Base-by-base conservation (phyloP, 2,113 vertebrate species). In the Ageneiosus marmoratus region DNA sequence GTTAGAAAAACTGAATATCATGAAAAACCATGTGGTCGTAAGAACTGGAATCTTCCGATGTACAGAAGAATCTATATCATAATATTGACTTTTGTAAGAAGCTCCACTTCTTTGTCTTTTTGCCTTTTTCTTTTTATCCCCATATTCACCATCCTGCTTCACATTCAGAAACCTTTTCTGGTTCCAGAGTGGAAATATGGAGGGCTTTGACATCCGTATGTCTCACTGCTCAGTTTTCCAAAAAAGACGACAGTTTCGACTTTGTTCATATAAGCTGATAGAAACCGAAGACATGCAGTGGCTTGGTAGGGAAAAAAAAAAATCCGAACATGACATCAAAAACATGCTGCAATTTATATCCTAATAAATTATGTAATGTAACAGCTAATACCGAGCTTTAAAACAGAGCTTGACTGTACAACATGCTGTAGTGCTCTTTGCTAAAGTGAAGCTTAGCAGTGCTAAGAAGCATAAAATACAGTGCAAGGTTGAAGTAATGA, bases 401-500 rank as follows among this genome's bases (percentile, higher is more conserved):
- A n/a, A n/a, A n/a, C n/a, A n/a, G n/a, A n/a, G n/a, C 16, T 41
- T 22, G 10, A 67, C 18, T 9, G 20, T 65, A 34, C 5, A 6
- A 3, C 32, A 65, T 79, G 67, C 65, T 44, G 44, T 72, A 15
- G 51, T 65, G 63, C 32, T n/a, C 20, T 60, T 53, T 48, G 63
- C 12, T 55, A 41, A 69, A 69, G 6, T 27, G 12, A 72, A 82
- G 48, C 73, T 80, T 13, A 44, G 32, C 51, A 27, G 60, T 46
- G 37, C 53, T n/a, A n/a, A 63, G 70, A 75, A 75, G 69, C 46
- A n/a, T 58, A 46, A 53, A 16, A 65, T 79, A 69, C 65, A 67
- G 48, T 78, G 79, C 55, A 53, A 84, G 62, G 63, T 72, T 62
- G 53, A n/a, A 67, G 27, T 65, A 46, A 72, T 32, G 56, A 81